Base-by-base conservation (phyloP, 30 jellyfish, hydroid and myxozoan genomes). In the Aurelia aurita region DNA sequence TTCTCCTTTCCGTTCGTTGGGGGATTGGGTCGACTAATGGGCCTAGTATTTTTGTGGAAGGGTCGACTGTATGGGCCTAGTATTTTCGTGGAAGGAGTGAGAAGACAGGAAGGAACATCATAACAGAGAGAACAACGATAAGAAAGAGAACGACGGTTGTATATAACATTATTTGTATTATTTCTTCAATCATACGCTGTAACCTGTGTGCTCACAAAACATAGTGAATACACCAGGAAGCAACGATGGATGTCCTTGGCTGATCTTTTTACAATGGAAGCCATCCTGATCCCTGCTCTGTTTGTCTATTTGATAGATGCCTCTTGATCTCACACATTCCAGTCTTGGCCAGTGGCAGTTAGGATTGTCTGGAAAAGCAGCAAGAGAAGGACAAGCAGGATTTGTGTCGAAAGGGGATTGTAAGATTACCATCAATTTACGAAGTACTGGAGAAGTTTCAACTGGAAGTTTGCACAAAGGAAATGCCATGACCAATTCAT, bases 191-290 rank as follows among this genome's bases (percentile, higher is more conserved):
- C 39, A 31, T 31, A 31, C 39, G 39, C 39, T 3, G 39, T 31
- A 1, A 31, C 39, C 39, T 31, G 39, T 31, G 39, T 63, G 75
- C 75, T 63, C 47, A 29, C 75, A 63, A 51, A 63, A 63, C 75
- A 63, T 63, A 4, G 75, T 63, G 18, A 63, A 63, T 63, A 63
- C 14, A 13, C 75, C 75, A 29, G 75, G 75, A 63, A 63, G 75
- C 26, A 55, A 55, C 10, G 66, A 55, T 55, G 66, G 66, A 55
- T 55, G 66, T 55, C 66, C 66, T 55, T 23, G 66, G 66, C 66
- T 55, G 27, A 55, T 55, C 66, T 55, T 55, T 55, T 55, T 55
- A 55, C 66, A 55, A 14, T 55, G 66, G 66, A 55, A 55, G 66
- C 66, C 66, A 14, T 55, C 66, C 26, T 55, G 66, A 55, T 63